Evolutionary conservation across 64 coral and sea anemone species (phyloP), one percentile per base, ranked within the genome.

Genomic region (Dendronephthya gigantea): DNA sequence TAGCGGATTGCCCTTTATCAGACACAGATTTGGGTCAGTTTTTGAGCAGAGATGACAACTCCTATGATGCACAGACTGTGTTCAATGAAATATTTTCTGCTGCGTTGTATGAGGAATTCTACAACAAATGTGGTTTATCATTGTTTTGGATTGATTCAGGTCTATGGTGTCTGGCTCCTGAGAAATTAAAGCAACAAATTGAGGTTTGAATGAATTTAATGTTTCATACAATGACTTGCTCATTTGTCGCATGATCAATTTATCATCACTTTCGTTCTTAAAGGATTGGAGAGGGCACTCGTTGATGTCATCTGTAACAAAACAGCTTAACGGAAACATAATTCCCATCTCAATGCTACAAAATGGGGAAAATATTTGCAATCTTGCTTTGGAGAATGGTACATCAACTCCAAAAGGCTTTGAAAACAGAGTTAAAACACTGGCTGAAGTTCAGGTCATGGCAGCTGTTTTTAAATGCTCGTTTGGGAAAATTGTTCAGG

Each of bases 101-200:
- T 19, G 86, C 81, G 75, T 74, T 94, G 75, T 69, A 85, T 50
- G 81, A 90, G 23, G 90, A 94, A 29, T 94, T 94, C 83, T 74
- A 59, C 43, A 55, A 52, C 22, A 88, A 79, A 30, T 90, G 89
- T 41, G 79, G 85, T 25, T 88, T 94, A 27, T 88, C 82, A 11
- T 34, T 94, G 37, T 84, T 90, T 17, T 94, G 92, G 92, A n/a
- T 94, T 35, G 90, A 90, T 81, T 85, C 79, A 28, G 86, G 92
- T 19, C n/a, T 90, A n/a, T 65, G 39, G 49, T 84, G 87, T 34
- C 38, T 85, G 66, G 50, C 56, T 36, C 12, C 34, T 41, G 25
- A 48, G 32, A 75, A 28, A 55, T 17, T 36, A 35, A n/a, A 12
- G 25, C 14, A 32, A 49, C 19, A 43, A 70, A 69, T 83, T 90